Evolutionary conservation across 2,113 vertebrate species (phyloP).

Genomic region (Sinocyclocheilus grahami): DNA sequence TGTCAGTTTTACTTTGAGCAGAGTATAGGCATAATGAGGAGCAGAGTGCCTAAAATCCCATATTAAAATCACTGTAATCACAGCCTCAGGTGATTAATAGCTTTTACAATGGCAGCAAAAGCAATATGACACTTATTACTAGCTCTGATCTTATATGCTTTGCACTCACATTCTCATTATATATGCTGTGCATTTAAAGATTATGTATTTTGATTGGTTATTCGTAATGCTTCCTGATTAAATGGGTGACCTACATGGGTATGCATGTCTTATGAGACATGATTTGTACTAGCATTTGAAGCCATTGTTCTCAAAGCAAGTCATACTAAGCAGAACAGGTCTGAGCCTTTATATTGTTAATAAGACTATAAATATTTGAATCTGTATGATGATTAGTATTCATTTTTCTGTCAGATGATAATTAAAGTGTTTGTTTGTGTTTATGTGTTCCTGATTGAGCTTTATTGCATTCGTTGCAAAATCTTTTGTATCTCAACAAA

Average conservation of each 20-base stretch:
- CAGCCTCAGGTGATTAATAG: not conserved
- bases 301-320: not conserved
- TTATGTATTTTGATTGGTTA: not conserved
- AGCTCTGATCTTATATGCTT: not conserved
- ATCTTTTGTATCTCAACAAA: not conserved
- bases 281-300: not conserved
- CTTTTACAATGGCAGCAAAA: not conserved
- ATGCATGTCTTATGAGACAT: not conserved
- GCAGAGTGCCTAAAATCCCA: not conserved
- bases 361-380: not conserved
- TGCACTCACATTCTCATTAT: not conserved
- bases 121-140: not conserved
- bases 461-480: not conserved
- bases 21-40: not conserved
- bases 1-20: not conserved
- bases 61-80: not conserved
- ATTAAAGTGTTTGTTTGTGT: not conserved
- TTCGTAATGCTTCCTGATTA: not conserved
- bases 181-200: not conserved
- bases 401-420: not conserved
- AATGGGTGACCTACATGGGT: not conserved
- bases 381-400: not conserved
- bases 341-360: not conserved
- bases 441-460: not conserved
- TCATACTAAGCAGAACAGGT: not conserved